Evolutionary conservation across 2,888 invertebrate genomes (phyloP).

Genomic region (Morpho deidamia): DNA sequence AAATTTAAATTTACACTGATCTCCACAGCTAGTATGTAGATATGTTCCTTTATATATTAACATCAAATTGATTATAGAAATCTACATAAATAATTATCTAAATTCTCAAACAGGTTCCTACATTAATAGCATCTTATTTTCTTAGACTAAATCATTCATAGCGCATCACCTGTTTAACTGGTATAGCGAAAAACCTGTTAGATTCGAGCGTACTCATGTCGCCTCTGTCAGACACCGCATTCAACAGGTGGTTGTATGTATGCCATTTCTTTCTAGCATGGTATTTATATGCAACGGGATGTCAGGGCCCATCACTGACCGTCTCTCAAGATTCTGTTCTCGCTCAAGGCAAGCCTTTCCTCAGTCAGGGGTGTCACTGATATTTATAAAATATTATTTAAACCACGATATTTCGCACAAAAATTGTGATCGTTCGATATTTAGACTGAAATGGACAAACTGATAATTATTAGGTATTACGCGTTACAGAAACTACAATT

Average conservation of each 20-base stretch:
- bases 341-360: constrained; percentile 33
- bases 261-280: constrained; percentile 30
- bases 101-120: neutral
- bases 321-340: constrained; percentile 34
- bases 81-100: neutral
- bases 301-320: constrained; percentile 27
- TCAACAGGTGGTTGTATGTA: constrained; percentile 6
- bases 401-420: no score
- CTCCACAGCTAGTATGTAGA: no score
- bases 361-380: constrained; percentile 26
- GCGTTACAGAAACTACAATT: no score
- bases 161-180: constrained; percentile 22
- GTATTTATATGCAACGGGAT: constrained; percentile 41
- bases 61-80: neutral
- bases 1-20: no score
- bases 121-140: constrained; percentile 4
- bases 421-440: no score
- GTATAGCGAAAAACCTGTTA: constrained; percentile 23
- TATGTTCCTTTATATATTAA: neutral
- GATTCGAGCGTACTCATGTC: constrained; percentile 12
- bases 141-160: constrained; percentile 22
- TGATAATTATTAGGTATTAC: no score
- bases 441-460: no score
- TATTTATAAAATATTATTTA: neutral
- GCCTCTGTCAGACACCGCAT: constrained; percentile 4